Evolutionary conservation across 2,888 invertebrate species (phyloP).

Genomic region (Perithous albicinctus): DNA sequence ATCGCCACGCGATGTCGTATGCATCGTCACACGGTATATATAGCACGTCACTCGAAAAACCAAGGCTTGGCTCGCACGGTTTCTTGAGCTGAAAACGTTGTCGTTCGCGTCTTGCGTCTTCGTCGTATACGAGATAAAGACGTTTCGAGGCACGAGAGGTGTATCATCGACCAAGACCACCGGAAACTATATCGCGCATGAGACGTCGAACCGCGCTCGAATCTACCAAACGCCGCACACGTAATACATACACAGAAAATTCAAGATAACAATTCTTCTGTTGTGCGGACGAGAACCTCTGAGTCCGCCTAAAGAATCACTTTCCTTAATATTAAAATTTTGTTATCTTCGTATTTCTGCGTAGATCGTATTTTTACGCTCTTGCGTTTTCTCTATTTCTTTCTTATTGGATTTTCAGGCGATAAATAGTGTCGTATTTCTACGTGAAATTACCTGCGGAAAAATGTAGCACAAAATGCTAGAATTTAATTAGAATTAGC

Average conservation of each 20-base stretch:
- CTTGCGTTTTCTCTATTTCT: too few species aligned
- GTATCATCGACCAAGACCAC: slow-evolving; percentile 67
- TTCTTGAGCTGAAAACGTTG: slow-evolving; percentile 9
- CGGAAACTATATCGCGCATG: slow-evolving; percentile 74
- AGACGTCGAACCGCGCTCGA: slow-evolving; percentile 37
- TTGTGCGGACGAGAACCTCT: background rate
- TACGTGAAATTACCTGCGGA: too few species aligned
- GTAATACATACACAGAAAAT: slow-evolving; percentile 37
- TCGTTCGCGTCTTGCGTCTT: slow-evolving; percentile 41
- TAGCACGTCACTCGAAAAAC: slow-evolving; percentile 79
- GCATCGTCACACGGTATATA: slow-evolving; percentile 71
- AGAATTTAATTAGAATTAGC: too few species aligned
- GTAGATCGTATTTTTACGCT: too few species aligned
- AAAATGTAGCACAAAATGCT: too few species aligned
- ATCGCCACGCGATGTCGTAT: slow-evolving; percentile 52
- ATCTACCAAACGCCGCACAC: slow-evolving; percentile 23
- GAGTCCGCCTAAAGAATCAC: background rate
- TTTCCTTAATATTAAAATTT: too few species aligned
- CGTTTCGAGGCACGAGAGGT: slow-evolving; percentile 37
- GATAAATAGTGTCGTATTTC: too few species aligned
- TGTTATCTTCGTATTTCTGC: too few species aligned
- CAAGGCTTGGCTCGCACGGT: slow-evolving; percentile 81
- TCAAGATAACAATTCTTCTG: background rate
- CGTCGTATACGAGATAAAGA: slow-evolving; percentile 72
- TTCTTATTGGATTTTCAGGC: too few species aligned